Base-by-base conservation (phyloP, 2,888 invertebrate species). In the Drosophila meridionalis region DNA sequence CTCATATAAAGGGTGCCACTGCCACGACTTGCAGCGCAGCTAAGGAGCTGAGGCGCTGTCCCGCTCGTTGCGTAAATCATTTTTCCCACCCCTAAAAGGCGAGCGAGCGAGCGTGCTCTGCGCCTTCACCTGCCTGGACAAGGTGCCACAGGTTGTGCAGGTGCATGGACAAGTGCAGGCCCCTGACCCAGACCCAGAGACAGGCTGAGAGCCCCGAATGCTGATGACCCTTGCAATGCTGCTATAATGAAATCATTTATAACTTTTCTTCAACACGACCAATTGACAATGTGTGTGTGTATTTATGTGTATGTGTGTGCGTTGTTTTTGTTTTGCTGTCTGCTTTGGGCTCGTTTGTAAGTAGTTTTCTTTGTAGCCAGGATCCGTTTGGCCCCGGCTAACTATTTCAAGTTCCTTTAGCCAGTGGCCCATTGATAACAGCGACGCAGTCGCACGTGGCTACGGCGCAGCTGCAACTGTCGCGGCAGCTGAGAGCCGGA, bases 191-290 rank as follows among this genome's bases (percentile, higher is more conserved):
- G 55, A 47, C 40, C 56, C 68, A 67, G 55, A 42, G 34, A 6
- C 56, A 30, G 40, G 14, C 57, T 5, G 28, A 42, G 42, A 45
- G 62, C 53, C 43, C 20, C 36, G 45, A 59, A 48, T 72, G 72
- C 48, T 73, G 76, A 75, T 78, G 81, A 80, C 82, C 83, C 87
- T 85, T 66, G 68, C 58, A 50, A 68, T 71, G 50, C 68, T 58
- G 50, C 68, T 58, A 82, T 86, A 86, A 89, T 87, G 84, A 87
- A 86, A 86, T 86, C 86, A 88, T 86, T 87, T 86, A 81, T 87
- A 86, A 89, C 77, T 87, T 87, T 81, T 69, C 81, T 71, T 88
- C 57, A 62, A 55, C 58, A 43, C 65, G 47, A 55, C 62, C 67
- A 62, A 43, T 80, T 28, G 40, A 30, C 26, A 14, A 30, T 32